phyloP scores from a whole-genome alignment of 1,140 invertebrate genomes.

The Armadillidium nasatum region DNA sequence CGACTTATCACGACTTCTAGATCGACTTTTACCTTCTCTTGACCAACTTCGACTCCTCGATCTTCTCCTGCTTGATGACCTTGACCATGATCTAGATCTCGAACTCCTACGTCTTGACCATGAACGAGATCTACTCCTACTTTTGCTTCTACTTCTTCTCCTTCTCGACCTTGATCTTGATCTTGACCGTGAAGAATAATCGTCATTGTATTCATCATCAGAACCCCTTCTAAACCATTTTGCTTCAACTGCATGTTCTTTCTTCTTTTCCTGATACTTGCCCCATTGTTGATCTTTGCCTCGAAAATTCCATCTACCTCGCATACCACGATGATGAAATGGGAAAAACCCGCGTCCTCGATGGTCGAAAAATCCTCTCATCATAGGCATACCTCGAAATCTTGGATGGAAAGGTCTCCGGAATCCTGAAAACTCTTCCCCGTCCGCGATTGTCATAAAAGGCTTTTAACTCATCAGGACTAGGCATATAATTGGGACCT shows the following conservation, averaged over 20 bases:
- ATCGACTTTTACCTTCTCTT: not conserved
- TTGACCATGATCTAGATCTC: constrained; percentile 26
- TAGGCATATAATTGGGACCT: not conserved
- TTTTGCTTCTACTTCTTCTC: too few species aligned
- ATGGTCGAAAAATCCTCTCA: not conserved
- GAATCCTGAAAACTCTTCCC: not conserved
- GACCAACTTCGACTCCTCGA: not conserved
- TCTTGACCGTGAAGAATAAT: not conserved
- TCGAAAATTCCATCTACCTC: not conserved
- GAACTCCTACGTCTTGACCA: constrained; percentile 14
- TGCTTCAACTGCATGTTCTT: not conserved
- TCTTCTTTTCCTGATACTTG: not conserved
- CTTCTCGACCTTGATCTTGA: not conserved
- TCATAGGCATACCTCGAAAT: not conserved
- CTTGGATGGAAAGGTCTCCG: not conserved
- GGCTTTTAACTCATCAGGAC: not conserved
- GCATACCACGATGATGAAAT: not conserved
- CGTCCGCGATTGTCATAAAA: not conserved
- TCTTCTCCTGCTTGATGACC: not conserved
- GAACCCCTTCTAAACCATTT: not conserved
- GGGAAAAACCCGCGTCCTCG: not conserved
- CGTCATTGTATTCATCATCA: not conserved
- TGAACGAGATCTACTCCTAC: constrained; percentile 16
- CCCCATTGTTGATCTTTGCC: not conserved
- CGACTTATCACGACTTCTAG: not conserved